Evolutionary conservation across 2,888 invertebrate genomes (phyloP), one percentile per base, ranked within the genome.

Genomic region (Stomorhina lunata): DNA sequence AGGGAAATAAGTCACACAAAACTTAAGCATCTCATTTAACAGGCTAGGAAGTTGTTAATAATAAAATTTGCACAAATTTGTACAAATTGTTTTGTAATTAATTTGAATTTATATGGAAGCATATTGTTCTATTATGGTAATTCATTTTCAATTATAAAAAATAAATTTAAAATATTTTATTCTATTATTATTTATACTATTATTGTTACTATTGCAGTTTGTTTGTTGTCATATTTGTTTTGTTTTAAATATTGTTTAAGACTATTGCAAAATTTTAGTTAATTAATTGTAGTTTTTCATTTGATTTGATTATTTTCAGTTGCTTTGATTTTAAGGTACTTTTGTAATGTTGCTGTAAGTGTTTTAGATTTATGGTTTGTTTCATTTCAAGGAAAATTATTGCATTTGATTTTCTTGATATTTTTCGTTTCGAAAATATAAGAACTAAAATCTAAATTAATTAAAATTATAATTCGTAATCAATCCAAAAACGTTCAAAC

Each of bases 401-500:
- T 84, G 76, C 71, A 77, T 69, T 76, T 75, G 76, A 10, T 68
- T 59, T 65, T 29, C 2, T 57, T 48, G 32, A 17, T 37, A 29
- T 45, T 48, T 48, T 34, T 50, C 43, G 48, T 29, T 63, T 55
- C 53, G 15, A n/a, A 57, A 37, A 37, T 55, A 53, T 27, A 48
- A 50, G 63, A 84, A 53, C 20, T 55, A 15, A 63, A 43, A 45
- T 20, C n/a, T n/a, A n/a, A n/a, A n/a, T 17, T 27, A 59, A 73
- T 63, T 7, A 61, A 61, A 71, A 48, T 66, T 50, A 65, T 66
- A 71, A 34, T n/a, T 83, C 63, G 79, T 81, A 55, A 72, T 83
- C 90, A 90, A 87, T 90, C 90, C 82, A 90, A 90, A 90, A 90
- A 90, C 90, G 90, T 90, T 90, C 90, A 89, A 89, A 90, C 84